Base-by-base conservation (phyloP, 2,797 vertebrate genomes). In the Sarcoramphus papa region DNA sequence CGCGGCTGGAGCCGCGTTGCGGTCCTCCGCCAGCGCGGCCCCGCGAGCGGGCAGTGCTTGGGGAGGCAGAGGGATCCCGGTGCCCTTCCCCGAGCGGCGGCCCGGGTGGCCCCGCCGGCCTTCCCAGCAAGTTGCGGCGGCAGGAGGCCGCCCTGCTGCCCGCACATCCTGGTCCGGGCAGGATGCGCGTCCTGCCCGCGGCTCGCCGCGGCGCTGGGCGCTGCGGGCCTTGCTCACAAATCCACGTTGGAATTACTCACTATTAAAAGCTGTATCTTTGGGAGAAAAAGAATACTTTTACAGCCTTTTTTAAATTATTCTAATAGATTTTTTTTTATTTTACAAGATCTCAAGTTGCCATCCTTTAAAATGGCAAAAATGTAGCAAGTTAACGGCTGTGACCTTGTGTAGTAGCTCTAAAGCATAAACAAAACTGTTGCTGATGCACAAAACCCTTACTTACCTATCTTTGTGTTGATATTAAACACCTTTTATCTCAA, bases 171-270 rank as follows among this genome's bases (percentile, higher is more conserved):
- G 28, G 21, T 10, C n/a, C 27, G 21, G 63, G 18, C 18, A 3
- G 25, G 33, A 25, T 20, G 33, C 5, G 57, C n/a, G 31, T 53
- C 37, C 33, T 17, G 53, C 27, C 45, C 21, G 59, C 21, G 7
- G 47, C 37, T 35, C 19, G 23, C 31, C 67, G 50, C 28, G 6
- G 20, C 10, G 48, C 30, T 3, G 48, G 17, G 8, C 18, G 5
- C 9, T 3, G 67, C 27, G 6, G 73, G 48, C 62, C 56, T 19
- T 7, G 43, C 48, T 64, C 23, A 5, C 37, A 5, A 0, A 15
- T 7, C 31, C 40, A 1, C 35, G 17, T 0, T 22, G 69, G 15
- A 10, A 6, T 21, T 10, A 5, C 15, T 6, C 35, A 0, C 17
- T 23, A 1, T 0, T 19, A 3, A 20, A 20, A 56, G 8, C 76